These are phyloP conservation scores for Sarcophilus harrisii DNA, from an alignment of 2,797 vertebrate species.

Conservation along the genomic window DNA sequence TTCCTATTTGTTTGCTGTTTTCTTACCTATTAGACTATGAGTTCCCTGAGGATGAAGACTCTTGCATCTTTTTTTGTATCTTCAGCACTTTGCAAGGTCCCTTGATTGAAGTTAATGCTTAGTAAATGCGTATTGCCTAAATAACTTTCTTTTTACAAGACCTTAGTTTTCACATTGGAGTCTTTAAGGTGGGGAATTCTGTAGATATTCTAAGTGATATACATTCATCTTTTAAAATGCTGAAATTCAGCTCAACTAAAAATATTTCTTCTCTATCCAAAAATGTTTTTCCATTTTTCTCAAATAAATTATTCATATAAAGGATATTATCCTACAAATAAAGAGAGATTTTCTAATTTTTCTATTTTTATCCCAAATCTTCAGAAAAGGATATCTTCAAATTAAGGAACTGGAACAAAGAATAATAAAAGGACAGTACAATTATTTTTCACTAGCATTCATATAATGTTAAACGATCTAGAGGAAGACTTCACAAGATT, in stretches of 20 bases:
- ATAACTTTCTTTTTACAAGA: too few relatives aligned
- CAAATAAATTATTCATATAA: neutral
- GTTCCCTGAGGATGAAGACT: neutral
- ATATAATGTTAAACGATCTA: neutral
- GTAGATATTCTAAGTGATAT: neutral
- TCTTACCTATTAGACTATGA: neutral
- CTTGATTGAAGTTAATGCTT: neutral
- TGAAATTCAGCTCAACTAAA: neutral
- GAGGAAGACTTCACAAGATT: neutral
- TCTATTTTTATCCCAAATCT: neutral
- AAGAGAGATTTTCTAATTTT: neutral
- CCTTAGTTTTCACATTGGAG: neutral
- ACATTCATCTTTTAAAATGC: neutral
- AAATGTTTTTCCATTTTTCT: neutral
- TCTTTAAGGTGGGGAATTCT: neutral
- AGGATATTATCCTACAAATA: conserved; percentile 15
- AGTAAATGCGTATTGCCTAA: neutral
- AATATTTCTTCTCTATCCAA: conserved; percentile 8
- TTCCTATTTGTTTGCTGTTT: neutral
- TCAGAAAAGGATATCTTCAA: neutral
- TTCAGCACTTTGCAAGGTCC: neutral
- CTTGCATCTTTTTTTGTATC: neutral
- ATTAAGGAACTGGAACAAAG: neutral
- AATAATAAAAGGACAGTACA: neutral
- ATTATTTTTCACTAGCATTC: neutral